Evolutionary conservation across 2,888 invertebrate species (phyloP).

Genomic region (Mylabris sibirica): DNA sequence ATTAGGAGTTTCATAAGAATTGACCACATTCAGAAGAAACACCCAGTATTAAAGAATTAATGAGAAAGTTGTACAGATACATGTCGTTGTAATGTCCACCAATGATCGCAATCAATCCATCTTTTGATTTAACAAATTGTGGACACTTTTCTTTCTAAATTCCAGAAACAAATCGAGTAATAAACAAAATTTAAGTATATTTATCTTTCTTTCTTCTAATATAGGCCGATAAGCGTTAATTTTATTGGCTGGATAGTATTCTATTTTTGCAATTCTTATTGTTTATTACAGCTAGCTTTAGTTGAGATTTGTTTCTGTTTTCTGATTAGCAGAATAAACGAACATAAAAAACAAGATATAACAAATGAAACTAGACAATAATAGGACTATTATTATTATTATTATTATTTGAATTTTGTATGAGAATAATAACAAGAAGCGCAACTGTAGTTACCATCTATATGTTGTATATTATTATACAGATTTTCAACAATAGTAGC

Average conservation of each 20-base stretch:
- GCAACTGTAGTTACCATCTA: not conserved
- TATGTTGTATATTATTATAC: not conserved
- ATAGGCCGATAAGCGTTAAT: slow-evolving; percentile 44
- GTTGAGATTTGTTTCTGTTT: not conserved
- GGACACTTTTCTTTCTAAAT: slow-evolving; percentile 40
- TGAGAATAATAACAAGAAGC: not conserved
- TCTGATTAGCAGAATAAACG: not conserved
- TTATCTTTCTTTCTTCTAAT: slow-evolving; percentile 34
- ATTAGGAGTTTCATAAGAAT: no score
- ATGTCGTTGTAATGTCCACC: slow-evolving; percentile 44
- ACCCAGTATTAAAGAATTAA: slow-evolving; percentile 17
- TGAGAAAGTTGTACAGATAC: slow-evolving; percentile 31
- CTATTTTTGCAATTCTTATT: not conserved
- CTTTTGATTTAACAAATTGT: slow-evolving; percentile 32
- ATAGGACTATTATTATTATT: slow-evolving; percentile 30
- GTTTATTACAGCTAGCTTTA: not conserved
- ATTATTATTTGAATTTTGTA: not conserved
- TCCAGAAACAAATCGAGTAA: slow-evolving; percentile 43
- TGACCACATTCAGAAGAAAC: no score
- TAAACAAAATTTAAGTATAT: slow-evolving; percentile 37
- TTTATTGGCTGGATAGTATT: not conserved
- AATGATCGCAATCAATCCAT: slow-evolving; percentile 23
- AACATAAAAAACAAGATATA: not conserved
- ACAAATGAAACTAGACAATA: slow-evolving; percentile 26
- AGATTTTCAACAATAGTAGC: not conserved